A percentile compares a stretch with the other conserved stretches of the same genome.
phyloP scores from a whole-genome alignment of 2,113 vertebrate species.

The Lontra canadensis region DNA sequence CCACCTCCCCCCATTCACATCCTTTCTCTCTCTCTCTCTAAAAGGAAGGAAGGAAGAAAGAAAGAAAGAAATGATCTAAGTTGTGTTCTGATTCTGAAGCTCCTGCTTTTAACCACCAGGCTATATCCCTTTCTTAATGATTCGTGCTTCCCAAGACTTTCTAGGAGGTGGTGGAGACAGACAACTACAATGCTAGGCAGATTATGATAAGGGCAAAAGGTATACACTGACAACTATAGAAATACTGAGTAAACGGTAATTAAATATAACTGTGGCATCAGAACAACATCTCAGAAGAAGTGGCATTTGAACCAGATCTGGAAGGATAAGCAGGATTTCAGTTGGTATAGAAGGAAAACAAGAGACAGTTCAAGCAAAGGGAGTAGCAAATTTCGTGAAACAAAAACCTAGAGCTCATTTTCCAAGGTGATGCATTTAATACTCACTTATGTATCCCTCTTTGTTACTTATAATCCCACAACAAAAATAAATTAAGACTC shows the following conservation, averaged over 20 bases:
- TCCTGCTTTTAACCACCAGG: not conserved
- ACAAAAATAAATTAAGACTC: constrained; percentile 38
- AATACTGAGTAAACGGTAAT: not conserved
- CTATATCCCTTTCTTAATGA: not conserved
- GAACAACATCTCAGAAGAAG: not conserved
- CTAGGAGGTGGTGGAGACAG: not conserved
- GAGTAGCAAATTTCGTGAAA: not conserved
- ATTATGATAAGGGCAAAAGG: not conserved
- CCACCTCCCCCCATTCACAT: not conserved
- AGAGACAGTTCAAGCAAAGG: not conserved
- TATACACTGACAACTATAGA: not conserved
- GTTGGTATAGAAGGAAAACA: not conserved
- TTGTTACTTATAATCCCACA: not conserved
- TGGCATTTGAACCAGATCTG: not conserved
- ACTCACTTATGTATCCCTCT: not conserved
- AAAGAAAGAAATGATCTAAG: not conserved
- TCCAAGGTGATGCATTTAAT: not conserved
- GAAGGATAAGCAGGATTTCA: not conserved
- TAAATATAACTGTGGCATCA: not conserved
- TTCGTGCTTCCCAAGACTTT: not conserved
- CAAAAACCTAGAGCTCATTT: not conserved
- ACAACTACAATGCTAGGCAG: not conserved
- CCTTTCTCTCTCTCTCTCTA: not conserved
- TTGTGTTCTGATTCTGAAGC: not conserved
- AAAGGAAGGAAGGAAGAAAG: not conserved